Percentiles rank a stretch among this genome's conserved stretches.
phyloP scores from a whole-genome alignment of 2,888 invertebrate species.

The Rhagophthalmus giganteus region DNA sequence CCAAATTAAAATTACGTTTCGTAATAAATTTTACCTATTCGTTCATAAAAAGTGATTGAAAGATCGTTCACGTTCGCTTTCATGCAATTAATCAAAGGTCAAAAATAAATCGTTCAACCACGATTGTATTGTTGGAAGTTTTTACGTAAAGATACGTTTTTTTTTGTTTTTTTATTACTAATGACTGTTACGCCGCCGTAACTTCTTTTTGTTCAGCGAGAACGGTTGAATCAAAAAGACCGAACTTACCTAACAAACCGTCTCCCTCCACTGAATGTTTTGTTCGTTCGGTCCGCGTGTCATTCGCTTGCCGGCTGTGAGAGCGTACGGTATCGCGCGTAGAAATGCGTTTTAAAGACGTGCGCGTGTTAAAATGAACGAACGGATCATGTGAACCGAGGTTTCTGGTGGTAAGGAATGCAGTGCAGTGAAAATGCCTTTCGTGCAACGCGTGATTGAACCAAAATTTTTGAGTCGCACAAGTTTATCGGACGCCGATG shows the following conservation, averaged over 20 bases:
- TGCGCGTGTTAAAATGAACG: slow-evolving; percentile 2
- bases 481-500: slow-evolving; percentile 63
- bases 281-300: slow-evolving; percentile 19
- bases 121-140: too few relatives aligned
- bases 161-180: too few relatives aligned
- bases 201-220: slow-evolving; percentile 18
- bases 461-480: slow-evolving; percentile 78
- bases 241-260: slow-evolving; percentile 14
- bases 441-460: slow-evolving; percentile 81
- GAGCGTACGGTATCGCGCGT: slow-evolving; percentile 20
- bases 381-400: too few relatives aligned
- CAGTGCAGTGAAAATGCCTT: slow-evolving; percentile 69
- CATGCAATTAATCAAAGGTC: too few relatives aligned
- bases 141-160: too few relatives aligned
- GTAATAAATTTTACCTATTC: too few relatives aligned
- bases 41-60: too few relatives aligned
- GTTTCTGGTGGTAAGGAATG: slow-evolving; percentile 26
- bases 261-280: slow-evolving; percentile 21
- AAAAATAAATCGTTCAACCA: too few relatives aligned
- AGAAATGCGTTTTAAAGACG: slow-evolving; percentile 11
- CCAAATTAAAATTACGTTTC: too few relatives aligned
- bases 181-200: too few relatives aligned
- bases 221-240: slow-evolving; percentile 27
- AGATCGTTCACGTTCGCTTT: too few relatives aligned
- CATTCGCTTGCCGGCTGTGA: slow-evolving; percentile 26